Evolutionary conservation across 2,888 invertebrate species (phyloP), one percentile per base, ranked within the genome.

Genomic region (Plebejus anna): DNA sequence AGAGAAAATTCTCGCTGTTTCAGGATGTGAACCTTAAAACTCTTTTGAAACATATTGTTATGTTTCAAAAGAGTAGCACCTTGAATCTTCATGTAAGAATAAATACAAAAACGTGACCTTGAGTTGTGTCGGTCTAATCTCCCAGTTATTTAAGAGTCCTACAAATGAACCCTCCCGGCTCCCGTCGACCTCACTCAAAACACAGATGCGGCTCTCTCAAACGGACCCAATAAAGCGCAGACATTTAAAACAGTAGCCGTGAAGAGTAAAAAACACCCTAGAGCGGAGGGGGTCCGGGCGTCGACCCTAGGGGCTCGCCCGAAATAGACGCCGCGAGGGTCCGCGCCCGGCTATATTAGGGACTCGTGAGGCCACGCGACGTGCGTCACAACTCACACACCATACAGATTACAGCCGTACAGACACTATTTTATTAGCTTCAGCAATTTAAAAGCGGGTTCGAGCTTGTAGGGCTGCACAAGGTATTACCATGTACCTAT

Each of bases 261-360:
- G 81, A 82, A 81, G 82, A 82, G 81, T 79, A 80, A 82, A 83
- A 84, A 84, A 84, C 81, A 79, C 78, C 77, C 77, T 81, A 80
- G 80, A 78, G 78, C 77, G 81, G 81, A 55, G 81, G 81, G 83
- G 82, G 84, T 83, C 83, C 81, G 80, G 81, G 81, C 80, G 81
- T 81, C 83, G 87, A 88, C 87, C 88, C 83, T 85, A 84, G 86
- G 86, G 87, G 86, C 84, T 85, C 83, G 83, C 82, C 85, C 82
- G 81, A 87, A 87, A 88, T 88, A 88, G 83, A 78, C 82, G 78
- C 83, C 80, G 84, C 85, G 86, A 87, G 88, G 87, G 87, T 87
- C 87, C 80, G 78, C 76, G 76, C 66, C 75, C 76, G 71, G 76
- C 59, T 76, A 76, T 76, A 73, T 73, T 55, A 32, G 55, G 73